These are phyloP conservation scores for Polymixis flavicincta DNA, from an alignment of 2,888 invertebrate genomes.

Conservation along the genomic window DNA sequence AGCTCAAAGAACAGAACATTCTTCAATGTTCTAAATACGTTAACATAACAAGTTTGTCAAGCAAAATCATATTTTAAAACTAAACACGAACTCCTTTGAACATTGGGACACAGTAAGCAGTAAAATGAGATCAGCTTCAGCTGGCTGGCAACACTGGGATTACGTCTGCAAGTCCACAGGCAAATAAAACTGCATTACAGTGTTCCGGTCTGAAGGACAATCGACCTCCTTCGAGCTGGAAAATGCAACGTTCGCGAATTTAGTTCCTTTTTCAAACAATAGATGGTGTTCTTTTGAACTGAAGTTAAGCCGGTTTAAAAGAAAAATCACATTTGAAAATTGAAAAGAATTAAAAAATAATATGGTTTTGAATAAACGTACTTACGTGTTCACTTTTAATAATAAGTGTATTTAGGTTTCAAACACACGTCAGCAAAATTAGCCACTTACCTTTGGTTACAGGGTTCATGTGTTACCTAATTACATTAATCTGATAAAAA, in stretches of 20 bases:
- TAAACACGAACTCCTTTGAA: slow-evolving; percentile 26
- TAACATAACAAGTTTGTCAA: slow-evolving; percentile 8
- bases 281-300: slow-evolving; percentile 26
- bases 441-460: not conserved
- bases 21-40: not conserved
- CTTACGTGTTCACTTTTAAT: not conserved
- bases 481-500: too few species aligned
- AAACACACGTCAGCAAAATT: not conserved
- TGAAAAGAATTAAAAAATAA: not conserved
- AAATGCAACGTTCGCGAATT: slow-evolving; percentile 37
- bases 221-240: slow-evolving; percentile 34
- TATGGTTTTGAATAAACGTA: not conserved
- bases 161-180: slow-evolving; percentile 45
- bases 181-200: slow-evolving; percentile 57
- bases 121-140: slow-evolving; percentile 48
- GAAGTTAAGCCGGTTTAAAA: not conserved
- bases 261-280: slow-evolving; percentile 46
- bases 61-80: slow-evolving; percentile 13
- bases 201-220: slow-evolving; percentile 51
- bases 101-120: slow-evolving; percentile 4
- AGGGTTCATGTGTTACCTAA: not conserved
- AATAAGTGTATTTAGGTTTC: not conserved
- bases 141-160: slow-evolving; percentile 46
- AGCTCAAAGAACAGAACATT: not conserved
- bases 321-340: not conserved